Percentiles rank a stretch among this genome's conserved stretches.
These are phyloP conservation scores for Hypomecis punctinalis DNA, from an alignment of 2,888 invertebrate genomes.

Conservation along the genomic window DNA sequence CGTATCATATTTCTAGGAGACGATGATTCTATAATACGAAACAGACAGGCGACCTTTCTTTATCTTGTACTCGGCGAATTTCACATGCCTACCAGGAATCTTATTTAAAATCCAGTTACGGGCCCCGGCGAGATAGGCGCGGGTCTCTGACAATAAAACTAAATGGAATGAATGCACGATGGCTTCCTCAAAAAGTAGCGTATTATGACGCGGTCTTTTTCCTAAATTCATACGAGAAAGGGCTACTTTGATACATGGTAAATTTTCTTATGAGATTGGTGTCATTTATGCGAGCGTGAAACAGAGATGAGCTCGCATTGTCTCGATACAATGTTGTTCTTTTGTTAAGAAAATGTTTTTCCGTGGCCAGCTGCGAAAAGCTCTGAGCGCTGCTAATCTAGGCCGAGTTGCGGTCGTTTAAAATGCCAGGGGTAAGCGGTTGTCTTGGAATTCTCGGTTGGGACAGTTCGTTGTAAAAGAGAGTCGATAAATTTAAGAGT, in stretches of 20 bases:
- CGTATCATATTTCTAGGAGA: constrained; percentile 71
- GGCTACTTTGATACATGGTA: constrained; percentile 68
- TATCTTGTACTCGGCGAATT: constrained; percentile 80
- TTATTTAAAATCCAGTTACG: constrained; percentile 85
- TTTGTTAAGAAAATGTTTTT: constrained; percentile 47
- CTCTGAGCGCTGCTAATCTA: constrained; percentile 44
- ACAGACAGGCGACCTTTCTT: constrained; percentile 81
- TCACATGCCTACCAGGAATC: constrained; percentile 77
- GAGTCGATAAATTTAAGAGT: constrained; percentile 80
- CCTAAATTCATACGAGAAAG: constrained; percentile 67
- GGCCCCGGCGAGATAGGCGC: constrained; percentile 79
- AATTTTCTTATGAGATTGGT: constrained; percentile 60
- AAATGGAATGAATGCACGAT: constrained; percentile 84
- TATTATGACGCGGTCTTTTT: constrained; percentile 75
- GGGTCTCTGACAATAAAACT: constrained; percentile 83
- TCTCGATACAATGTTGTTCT: constrained; percentile 47
- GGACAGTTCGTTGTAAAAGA: constrained; percentile 70
- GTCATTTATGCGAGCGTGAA: constrained; percentile 55
- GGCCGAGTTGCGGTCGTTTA: constrained; percentile 48
- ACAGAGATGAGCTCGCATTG: constrained; percentile 44
- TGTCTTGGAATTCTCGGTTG: constrained; percentile 65
- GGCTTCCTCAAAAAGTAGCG: constrained; percentile 74
- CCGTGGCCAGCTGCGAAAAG: constrained; percentile 37
- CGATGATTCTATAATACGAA: constrained; percentile 75
- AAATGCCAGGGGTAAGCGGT: constrained; percentile 59